Base-by-base conservation (phyloP, 2,113 vertebrate species). In the Sinocyclocheilus maitianheensis region DNA sequence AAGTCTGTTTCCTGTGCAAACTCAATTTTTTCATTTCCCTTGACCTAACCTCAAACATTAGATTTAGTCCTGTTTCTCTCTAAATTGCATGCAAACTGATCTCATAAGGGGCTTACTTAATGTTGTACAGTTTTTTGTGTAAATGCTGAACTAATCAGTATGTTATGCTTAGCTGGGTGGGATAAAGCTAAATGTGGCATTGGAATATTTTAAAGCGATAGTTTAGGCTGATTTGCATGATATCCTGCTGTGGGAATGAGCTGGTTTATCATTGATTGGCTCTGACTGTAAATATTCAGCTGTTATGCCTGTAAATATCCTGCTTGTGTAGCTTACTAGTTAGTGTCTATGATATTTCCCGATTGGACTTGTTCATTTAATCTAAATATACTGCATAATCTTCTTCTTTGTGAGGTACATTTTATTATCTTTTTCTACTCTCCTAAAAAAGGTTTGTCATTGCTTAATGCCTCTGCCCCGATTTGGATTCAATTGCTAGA, bases 291-390 rank as follows among this genome's bases (percentile, higher is more conserved):
- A 63, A 63, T 63, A 63, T 63, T 86, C 86, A 60, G 43, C 53
- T 43, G 82, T 90, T 90, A 80, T 77, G 81, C 83, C 71, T 83
- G 48, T 74, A 86, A 79, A 89, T 84, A 84, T 53, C 80, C 71
- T 65, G 71, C 22, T 62, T 62, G 58, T n/a, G 22, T n/a, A 62
- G 10, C 76, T 88, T 87, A 82, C 24, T 86, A 69, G 30, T 37
- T 34, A 69, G 14, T 69, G 14, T 34, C 30, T 34, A 3, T 24
- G 46, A 84, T 55, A 55, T 60, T 3, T 13, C 5, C 51, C n/a
- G 0, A 14, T 22, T 24, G n/a, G 43, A 8, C 13, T 26, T 9
- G 22, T 14, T 76, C 22, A n/a, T 22, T 75, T 48, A 1, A 12
- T 48, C 40, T 12, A 51, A 48, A 48, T 14, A 3, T 16, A 24